phyloP scores from a whole-genome alignment of 2,888 invertebrate species.

The Anorthoa munda region DNA sequence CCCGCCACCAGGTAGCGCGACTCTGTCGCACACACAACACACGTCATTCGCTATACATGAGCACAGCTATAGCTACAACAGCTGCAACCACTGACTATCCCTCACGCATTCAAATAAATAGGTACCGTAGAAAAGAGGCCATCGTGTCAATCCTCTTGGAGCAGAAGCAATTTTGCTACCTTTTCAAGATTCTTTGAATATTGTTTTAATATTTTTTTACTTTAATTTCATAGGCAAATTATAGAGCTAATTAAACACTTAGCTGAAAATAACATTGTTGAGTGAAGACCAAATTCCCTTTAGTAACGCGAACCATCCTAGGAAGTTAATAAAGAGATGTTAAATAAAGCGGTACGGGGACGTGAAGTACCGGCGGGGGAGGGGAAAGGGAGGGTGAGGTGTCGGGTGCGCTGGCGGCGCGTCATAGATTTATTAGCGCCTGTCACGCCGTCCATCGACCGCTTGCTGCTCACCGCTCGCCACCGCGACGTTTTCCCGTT shows the following conservation, averaged over 20 bases:
- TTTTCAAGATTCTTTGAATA: background rate
- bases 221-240: slow-evolving; percentile 8
- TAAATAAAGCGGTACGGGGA: slow-evolving; percentile 12
- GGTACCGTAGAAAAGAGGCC: background rate
- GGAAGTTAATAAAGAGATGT: slow-evolving; percentile 59
- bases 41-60: background rate
- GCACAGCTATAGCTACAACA: background rate
- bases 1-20: slow-evolving; percentile 80
- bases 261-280: slow-evolving; percentile 17
- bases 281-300: slow-evolving; percentile 7
- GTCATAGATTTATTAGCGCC: slow-evolving; percentile 64
- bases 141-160: background rate
- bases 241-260: slow-evolving; percentile 19
- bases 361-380: background rate
- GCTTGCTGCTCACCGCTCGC: slow-evolving; percentile 25
- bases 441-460: slow-evolving; percentile 15
- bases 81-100: background rate
- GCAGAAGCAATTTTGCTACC: background rate
- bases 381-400: background rate
- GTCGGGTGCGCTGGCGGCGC: slow-evolving; percentile 5
- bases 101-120: background rate
- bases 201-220: background rate
- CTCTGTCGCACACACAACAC: slow-evolving; percentile 66
- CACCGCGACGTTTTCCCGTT: slow-evolving; percentile 50
- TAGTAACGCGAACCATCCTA: slow-evolving; percentile 44